A percentile compares a stretch with the other conserved stretches of the same genome.
These are phyloP conservation scores for Zoanthus gigantus DNA, from an alignment of 92 coral and sea anemone species.

Conservation along the genomic window DNA sequence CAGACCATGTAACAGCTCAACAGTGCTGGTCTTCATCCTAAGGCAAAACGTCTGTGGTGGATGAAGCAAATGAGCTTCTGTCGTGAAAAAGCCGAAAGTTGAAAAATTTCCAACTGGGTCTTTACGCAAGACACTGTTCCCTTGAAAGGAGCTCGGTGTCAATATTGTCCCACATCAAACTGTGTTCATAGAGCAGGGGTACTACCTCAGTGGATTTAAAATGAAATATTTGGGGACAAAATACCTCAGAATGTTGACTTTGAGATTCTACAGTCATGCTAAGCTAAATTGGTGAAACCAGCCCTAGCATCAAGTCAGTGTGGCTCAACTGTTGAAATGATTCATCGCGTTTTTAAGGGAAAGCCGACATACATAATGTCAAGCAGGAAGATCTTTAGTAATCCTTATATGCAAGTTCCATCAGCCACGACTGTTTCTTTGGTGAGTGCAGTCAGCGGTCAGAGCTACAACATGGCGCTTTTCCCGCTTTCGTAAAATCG, in stretches of 20 bases:
- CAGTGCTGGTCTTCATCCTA: conserved; percentile 2
- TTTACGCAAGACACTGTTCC: conserved; percentile 5
- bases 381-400: background rate
- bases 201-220: background rate
- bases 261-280: conserved; percentile 9
- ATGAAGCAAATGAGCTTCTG: background rate
- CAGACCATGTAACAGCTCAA: background rate
- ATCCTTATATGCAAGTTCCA: conserved; percentile 3
- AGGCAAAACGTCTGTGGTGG: background rate
- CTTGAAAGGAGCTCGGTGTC: conserved; percentile 5
- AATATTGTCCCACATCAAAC: background rate
- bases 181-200: conserved; percentile 2
- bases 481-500: conserved; percentile 6
- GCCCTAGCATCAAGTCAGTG: conserved; percentile 13
- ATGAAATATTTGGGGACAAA: background rate
- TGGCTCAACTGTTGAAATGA: conserved; percentile 18
- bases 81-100: background rate
- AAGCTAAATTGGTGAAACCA: conserved; percentile 13
- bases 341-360: conserved; percentile 17
- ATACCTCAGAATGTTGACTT: background rate
- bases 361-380: background rate
- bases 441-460: background rate
- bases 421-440: conserved; percentile 4
- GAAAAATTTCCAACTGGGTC: conserved; percentile 3
- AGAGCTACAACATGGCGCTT: conserved; percentile 10